These are phyloP conservation scores for Lordiphosa mommai DNA, from an alignment of 1,140 invertebrate species.

Conservation along the genomic window DNA sequence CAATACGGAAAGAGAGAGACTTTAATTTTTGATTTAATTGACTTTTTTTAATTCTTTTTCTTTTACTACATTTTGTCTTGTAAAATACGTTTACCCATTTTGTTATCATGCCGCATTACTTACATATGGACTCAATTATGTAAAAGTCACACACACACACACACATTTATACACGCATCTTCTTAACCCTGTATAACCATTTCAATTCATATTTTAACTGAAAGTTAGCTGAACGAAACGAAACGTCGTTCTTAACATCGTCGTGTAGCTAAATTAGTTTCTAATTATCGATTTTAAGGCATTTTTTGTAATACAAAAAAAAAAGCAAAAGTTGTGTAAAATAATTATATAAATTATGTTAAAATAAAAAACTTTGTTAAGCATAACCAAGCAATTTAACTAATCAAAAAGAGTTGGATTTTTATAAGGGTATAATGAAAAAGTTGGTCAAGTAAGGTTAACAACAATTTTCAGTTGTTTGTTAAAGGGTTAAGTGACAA, in stretches of 20 bases:
- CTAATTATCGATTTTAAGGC: conserved; percentile 51
- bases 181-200: conserved; percentile 21
- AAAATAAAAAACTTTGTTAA: conserved; percentile 73
- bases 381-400: conserved; percentile 26
- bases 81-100: conserved; percentile 59
- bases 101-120: conserved; percentile 36
- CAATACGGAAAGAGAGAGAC: conserved; percentile 49
- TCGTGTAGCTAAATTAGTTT: conserved; percentile 65
- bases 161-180: conserved; percentile 18
- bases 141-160: conserved; percentile 45
- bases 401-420: neutral
- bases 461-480: too few species aligned
- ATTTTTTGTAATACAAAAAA: conserved; percentile 59
- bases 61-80: conserved; percentile 50
- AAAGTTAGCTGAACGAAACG: conserved; percentile 33
- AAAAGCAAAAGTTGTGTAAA: conserved; percentile 56
- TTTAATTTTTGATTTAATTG: conserved; percentile 52
- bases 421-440: neutral
- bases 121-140: conserved; percentile 20
- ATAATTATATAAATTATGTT: conserved; percentile 71
- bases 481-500: too few species aligned
- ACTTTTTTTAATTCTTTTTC: conserved; percentile 24
- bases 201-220: conserved; percentile 43
- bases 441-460: neutral
- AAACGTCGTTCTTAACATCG: conserved; percentile 34